Evolutionary conservation across 1,140 invertebrate genomes (phyloP).

Genomic region (Drosophila pseudoobscura): DNA sequence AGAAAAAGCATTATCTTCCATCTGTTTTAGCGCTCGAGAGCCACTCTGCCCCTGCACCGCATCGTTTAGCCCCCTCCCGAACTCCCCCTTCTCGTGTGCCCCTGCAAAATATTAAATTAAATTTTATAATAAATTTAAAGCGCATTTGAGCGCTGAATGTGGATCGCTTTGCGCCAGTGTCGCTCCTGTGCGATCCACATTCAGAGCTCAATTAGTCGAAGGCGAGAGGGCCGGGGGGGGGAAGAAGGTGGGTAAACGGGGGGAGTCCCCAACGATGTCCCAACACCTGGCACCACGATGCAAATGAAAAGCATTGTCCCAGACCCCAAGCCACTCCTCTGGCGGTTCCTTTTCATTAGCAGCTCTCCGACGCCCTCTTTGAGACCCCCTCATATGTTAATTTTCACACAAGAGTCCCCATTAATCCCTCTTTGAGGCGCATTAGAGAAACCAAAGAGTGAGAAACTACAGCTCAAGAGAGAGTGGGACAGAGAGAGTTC

Average conservation of each 20-base stretch:
- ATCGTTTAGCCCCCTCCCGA: too few relatives aligned
- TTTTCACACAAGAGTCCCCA: conserved; percentile 34
- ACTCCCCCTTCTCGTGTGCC: not conserved
- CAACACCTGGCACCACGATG: conserved; percentile 49
- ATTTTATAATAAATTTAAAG: conserved; percentile 52
- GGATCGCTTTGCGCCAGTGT: too few relatives aligned
- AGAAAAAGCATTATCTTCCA: conserved; percentile 24
- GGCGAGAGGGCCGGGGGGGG: not conserved
- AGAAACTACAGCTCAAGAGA: conserved; percentile 47
- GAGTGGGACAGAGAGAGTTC: not conserved
- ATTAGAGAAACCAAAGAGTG: conserved; percentile 30
- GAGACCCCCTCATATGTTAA: conserved; percentile 51
- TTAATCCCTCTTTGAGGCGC: conserved; percentile 7
- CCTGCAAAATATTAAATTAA: conserved; percentile 39
- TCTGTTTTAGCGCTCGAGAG: too few relatives aligned
- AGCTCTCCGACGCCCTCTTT: not conserved
- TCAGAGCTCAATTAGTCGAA: conserved; percentile 43
- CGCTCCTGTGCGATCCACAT: conserved; percentile 8
- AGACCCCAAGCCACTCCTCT: too few relatives aligned
- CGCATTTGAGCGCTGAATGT: conserved; percentile 30
- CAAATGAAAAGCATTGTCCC: conserved; percentile 43
- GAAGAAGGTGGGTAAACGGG: conserved; percentile 35
- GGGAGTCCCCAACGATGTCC: conserved; percentile 53
- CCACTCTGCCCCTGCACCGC: too few relatives aligned
- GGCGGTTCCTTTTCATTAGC: too few relatives aligned